These are phyloP conservation scores for Fulica atra DNA, from an alignment of 2,113 vertebrate species.

Conservation along the genomic window DNA sequence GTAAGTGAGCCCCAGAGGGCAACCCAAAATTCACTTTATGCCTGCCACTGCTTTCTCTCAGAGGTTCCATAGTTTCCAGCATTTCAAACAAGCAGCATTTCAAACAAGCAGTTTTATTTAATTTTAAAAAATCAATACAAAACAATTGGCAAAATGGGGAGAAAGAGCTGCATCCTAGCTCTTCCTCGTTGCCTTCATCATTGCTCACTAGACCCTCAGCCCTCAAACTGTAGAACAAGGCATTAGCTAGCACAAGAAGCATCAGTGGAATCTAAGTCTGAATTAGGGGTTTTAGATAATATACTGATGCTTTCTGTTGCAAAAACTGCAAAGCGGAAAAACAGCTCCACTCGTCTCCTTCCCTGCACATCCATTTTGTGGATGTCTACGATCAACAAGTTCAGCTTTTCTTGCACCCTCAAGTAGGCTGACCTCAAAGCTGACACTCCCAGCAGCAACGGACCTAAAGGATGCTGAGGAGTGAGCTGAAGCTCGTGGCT, in stretches of 20 bases:
- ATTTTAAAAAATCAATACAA: background rate
- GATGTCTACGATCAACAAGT: fast-evolving
- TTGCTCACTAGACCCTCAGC: background rate
- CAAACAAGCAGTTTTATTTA: background rate
- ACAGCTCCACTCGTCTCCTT: background rate
- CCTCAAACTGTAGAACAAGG: background rate
- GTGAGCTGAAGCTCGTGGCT: background rate
- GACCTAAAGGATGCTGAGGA: background rate
- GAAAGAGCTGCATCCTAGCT: background rate
- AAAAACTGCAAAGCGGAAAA: background rate
- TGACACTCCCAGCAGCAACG: background rate
- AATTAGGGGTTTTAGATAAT: background rate
- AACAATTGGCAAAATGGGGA: background rate
- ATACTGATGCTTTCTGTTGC: background rate
- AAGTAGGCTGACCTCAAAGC: background rate
- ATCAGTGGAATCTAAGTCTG: background rate
- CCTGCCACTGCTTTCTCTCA: background rate
- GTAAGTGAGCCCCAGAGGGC: background rate
- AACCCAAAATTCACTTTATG: background rate
- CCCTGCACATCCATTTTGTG: background rate
- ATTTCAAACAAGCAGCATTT: background rate
- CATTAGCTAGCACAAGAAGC: background rate
- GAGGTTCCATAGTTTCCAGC: background rate
- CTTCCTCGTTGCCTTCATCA: background rate
- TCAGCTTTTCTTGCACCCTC: background rate